These are phyloP conservation scores for Athalia cordata DNA, from an alignment of 2,888 invertebrate genomes.

Conservation along the genomic window DNA sequence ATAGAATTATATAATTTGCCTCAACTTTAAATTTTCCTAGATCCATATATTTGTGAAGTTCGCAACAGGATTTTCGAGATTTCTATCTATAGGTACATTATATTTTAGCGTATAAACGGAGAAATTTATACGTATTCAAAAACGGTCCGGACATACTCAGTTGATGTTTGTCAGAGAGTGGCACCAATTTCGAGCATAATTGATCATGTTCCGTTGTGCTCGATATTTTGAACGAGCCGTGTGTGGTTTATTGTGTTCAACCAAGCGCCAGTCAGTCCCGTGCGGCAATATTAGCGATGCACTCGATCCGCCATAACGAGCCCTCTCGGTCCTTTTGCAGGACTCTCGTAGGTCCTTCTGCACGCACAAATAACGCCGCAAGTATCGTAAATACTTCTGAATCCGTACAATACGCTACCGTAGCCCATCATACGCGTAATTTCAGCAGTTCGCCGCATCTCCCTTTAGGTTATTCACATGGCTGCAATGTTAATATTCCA, in stretches of 20 bases:
- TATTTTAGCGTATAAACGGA: background rate
- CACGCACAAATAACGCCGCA: slow-evolving; percentile 67
- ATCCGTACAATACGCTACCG: slow-evolving; percentile 65
- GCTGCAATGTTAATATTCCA: background rate
- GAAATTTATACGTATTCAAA: background rate
- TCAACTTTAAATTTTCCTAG: no score
- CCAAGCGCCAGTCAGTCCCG: slow-evolving; percentile 60
- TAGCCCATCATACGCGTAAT: slow-evolving; percentile 1
- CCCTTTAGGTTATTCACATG: background rate
- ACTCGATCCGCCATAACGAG: slow-evolving; percentile 68
- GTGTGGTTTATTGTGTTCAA: slow-evolving; percentile 62
- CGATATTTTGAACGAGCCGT: slow-evolving; percentile 30
- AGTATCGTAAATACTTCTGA: slow-evolving; percentile 68
- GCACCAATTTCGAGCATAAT: slow-evolving; percentile 28
- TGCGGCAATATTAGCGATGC: slow-evolving; percentile 69
- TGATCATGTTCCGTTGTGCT: slow-evolving; percentile 28
- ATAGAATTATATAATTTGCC: no score
- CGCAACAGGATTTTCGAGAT: no score
- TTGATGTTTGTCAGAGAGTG: background rate
- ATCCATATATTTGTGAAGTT: no score
- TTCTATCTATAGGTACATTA: no score
- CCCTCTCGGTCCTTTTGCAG: slow-evolving; percentile 33
- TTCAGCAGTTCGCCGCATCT: slow-evolving; percentile 14
- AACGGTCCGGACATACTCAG: background rate
- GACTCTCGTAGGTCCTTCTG: slow-evolving; percentile 48